These are phyloP conservation scores for Myiotriccus ornatus DNA, from an alignment of 2,797 vertebrate genomes.

Conservation along the genomic window DNA sequence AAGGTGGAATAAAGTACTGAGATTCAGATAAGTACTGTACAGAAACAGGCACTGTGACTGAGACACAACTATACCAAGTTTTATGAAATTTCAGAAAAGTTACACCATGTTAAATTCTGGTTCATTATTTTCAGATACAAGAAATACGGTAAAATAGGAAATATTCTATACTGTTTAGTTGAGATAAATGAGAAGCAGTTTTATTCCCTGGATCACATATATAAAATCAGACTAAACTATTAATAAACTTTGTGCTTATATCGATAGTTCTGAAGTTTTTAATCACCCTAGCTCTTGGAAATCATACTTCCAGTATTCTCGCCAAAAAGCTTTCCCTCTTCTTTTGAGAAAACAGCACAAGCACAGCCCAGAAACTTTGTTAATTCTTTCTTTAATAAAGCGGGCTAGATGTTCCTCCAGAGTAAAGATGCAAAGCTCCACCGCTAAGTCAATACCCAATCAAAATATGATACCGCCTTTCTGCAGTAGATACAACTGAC, in stretches of 20 bases:
- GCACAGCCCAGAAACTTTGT: not conserved
- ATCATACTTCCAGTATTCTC: not conserved
- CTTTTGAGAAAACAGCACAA: not conserved
- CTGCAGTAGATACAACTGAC: constrained; percentile 1
- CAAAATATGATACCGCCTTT: constrained; percentile 31
- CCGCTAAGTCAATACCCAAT: not conserved
- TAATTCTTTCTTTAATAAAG: constrained; percentile 63
- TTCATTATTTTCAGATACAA: not conserved
- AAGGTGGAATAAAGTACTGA: not conserved
- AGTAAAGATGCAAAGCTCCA: constrained; percentile 41
- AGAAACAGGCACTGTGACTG: not conserved
- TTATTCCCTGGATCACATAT: not conserved
- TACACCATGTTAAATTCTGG: not conserved
- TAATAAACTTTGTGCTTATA: not conserved
- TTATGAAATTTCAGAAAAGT: not conserved
- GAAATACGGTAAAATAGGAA: not conserved
- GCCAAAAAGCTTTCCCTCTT: not conserved
- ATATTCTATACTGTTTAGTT: not conserved
- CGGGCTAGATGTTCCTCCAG: constrained; percentile 16
- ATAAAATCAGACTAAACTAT: not conserved
- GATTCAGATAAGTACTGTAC: not conserved
- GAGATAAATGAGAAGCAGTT: not conserved
- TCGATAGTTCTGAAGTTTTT: not conserved
- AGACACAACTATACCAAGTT: not conserved
- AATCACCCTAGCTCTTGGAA: not conserved